Conservation (phyloP, 2,888 invertebrate genomes). For the Cataglyphis albicans region DNA sequence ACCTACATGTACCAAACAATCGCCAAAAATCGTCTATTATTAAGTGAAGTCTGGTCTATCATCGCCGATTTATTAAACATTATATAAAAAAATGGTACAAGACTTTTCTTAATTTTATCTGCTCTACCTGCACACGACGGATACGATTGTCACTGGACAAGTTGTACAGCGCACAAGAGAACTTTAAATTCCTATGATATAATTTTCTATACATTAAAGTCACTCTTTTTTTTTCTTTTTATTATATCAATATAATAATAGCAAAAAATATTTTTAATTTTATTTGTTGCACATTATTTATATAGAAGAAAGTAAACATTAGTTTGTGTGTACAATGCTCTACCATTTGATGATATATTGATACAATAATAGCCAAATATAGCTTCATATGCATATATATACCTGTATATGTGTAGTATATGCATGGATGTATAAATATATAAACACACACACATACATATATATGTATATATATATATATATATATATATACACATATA, state of each 20-base stretch:
- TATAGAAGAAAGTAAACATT: neutral
- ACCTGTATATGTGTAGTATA: neutral
- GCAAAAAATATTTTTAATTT: conserved; percentile 15
- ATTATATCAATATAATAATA: neutral
- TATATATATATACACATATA: neutral
- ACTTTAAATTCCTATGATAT: neutral
- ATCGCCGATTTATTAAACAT: no score
- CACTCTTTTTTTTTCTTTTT: neutral
- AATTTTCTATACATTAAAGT: neutral
- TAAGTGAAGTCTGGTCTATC: no score
- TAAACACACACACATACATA: neutral
- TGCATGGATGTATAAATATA: neutral
- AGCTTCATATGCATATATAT: conserved; percentile 29
- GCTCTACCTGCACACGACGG: no score
- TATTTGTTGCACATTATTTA: neutral
- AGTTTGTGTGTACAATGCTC: conserved; percentile 19
- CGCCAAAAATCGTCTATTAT: no score
- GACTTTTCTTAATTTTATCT: no score
- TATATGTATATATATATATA: neutral
- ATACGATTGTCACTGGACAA: no score
- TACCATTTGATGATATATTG: conserved; percentile 1
- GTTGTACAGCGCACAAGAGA: neutral
- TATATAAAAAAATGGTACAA: no score
- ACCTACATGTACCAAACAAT: no score
- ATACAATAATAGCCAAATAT: conserved; percentile 31